Percentiles rank a stretch among this genome's conserved stretches.
phyloP scores from a whole-genome alignment of 2,888 invertebrate species.

The Apamea anceps region DNA sequence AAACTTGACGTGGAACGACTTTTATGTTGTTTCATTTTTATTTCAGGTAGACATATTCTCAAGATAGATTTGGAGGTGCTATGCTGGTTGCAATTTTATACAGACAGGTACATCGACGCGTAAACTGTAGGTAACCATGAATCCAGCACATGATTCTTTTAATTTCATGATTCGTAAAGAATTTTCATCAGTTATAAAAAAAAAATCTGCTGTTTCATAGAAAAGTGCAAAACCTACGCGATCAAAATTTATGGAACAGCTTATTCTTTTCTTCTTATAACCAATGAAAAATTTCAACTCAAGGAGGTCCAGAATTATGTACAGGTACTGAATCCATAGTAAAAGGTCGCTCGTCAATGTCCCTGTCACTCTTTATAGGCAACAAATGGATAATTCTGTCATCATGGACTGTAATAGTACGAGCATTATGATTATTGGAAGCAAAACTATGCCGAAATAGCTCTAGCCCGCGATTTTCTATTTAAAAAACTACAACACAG shows the following conservation, averaged over 20 bases:
- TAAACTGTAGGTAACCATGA: not conserved
- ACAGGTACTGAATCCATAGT: no score
- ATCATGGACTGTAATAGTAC: no score
- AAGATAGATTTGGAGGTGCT: not conserved
- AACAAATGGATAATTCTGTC: not conserved
- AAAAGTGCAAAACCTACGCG: no score
- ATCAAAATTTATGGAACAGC: no score
- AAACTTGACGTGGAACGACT: conserved; percentile 9
- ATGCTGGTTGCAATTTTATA: not conserved
- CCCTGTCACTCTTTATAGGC: not conserved
- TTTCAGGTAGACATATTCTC: not conserved
- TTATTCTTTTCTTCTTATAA: no score
- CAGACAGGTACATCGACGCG: not conserved
- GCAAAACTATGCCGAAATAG: not conserved
- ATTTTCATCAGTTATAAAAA: no score
- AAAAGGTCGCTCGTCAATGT: no score
- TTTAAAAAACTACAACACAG: not conserved
- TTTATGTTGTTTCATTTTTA: conserved; percentile 12
- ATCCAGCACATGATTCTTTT: not conserved
- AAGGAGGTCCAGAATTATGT: no score
- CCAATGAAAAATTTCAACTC: no score
- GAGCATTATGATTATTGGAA: no score
- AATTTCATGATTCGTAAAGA: no score
- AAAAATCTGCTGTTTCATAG: no score
- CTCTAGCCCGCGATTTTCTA: not conserved